Evolutionary conservation across 2,888 invertebrate genomes (phyloP).

Genomic region (Cerastis rubricosa): DNA sequence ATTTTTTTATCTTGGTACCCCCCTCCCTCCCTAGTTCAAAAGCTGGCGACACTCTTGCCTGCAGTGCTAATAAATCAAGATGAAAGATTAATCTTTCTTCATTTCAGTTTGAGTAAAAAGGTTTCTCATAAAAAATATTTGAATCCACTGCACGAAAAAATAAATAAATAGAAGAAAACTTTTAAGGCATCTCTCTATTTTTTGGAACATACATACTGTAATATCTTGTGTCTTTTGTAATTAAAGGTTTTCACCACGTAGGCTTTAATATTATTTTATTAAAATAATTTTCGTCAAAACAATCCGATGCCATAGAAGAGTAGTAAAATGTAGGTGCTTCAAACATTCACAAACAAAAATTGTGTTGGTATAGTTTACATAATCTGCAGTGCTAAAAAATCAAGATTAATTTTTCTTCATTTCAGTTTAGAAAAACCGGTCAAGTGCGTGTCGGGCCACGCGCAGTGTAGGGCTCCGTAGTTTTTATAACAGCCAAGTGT

Average conservation of each 20-base stretch:
- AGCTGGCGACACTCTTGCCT: background rate
- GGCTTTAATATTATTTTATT: background rate
- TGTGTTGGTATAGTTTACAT: too few relatives aligned
- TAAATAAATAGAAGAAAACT: constrained; percentile 17
- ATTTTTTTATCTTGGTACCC: too few relatives aligned
- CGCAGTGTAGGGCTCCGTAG: too few relatives aligned
- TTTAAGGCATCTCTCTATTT: background rate
- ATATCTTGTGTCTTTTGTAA: background rate
- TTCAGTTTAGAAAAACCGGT: too few relatives aligned
- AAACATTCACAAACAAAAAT: too few relatives aligned
- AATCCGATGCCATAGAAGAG: background rate
- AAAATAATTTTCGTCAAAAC: too few relatives aligned
- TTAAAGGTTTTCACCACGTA: background rate
- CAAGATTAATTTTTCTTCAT: too few relatives aligned
- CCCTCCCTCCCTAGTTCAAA: too few relatives aligned
- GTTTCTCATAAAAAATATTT: background rate
- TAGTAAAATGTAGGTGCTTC: background rate
- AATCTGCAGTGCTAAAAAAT: too few relatives aligned
- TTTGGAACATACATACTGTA: background rate
- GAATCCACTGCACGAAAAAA: background rate
- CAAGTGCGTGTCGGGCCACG: too few relatives aligned
- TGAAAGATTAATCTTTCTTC: background rate
- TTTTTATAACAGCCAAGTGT: too few relatives aligned
- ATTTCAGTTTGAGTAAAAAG: background rate
- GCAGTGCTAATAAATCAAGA: background rate